phyloP scores from a whole-genome alignment of 2,888 invertebrate species.

The Sarcophaga rosellei region DNA sequence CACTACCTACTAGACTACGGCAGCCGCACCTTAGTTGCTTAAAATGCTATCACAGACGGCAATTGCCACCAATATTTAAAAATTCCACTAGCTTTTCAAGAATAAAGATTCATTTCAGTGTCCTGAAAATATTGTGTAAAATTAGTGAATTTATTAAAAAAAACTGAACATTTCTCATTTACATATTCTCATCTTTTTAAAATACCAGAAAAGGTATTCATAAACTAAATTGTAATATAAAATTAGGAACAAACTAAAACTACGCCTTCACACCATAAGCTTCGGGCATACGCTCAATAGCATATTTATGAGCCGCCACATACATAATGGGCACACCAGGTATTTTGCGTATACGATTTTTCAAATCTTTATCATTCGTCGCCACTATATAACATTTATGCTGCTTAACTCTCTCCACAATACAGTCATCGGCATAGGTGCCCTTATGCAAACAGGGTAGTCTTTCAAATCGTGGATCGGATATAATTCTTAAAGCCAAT shows the following conservation, averaged over 20 bases:
- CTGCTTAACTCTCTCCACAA: conserved; percentile 97
- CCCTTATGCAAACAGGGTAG: conserved; percentile 97
- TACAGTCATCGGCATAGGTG: conserved; percentile 99
- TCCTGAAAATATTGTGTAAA: too few species aligned
- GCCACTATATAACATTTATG: conserved; percentile 99
- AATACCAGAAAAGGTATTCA: neutral
- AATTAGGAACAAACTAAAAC: conserved; percentile 26
- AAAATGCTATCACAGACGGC: too few species aligned
- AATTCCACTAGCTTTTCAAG: too few species aligned
- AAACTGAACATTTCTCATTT: neutral
- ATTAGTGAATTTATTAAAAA: neutral
- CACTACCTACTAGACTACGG: too few species aligned
- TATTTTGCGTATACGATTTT: conserved; percentile 96
- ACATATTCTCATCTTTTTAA: conserved; percentile 4
- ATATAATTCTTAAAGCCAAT: conserved; percentile 95
- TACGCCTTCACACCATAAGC: conserved; percentile 92
- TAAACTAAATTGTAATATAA: conserved; percentile 11
- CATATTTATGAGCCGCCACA: conserved; percentile 94
- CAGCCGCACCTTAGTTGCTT: too few species aligned
- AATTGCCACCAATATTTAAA: too few species aligned
- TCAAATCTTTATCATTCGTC: conserved; percentile 98
- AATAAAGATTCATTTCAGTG: too few species aligned
- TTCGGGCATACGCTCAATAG: conserved; percentile 99
- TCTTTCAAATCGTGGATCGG: conserved; percentile 96
- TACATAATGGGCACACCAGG: conserved; percentile 99